A percentile compares a stretch with the other conserved stretches of the same genome.
Evolutionary conservation across 2,113 vertebrate species (phyloP).

Genomic region (Xenopus laevis): DNA sequence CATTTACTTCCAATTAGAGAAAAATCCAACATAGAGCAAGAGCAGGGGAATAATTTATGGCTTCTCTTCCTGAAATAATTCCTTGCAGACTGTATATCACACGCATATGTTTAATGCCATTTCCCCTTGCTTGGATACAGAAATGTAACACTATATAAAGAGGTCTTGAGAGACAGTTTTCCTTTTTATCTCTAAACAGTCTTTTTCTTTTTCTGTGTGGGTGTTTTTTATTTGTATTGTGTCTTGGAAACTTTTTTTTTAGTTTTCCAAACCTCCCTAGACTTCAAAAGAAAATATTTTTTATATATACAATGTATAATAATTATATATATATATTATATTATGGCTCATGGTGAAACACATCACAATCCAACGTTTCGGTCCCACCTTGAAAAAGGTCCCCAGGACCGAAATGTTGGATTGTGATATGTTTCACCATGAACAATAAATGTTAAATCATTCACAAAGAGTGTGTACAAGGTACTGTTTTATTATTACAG

Average conservation of each 20-base stretch:
- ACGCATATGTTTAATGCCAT: slow-evolving; percentile 11
- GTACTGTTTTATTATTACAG: too few species aligned
- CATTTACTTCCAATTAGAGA: slow-evolving; percentile 31
- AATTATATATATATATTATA: too few species aligned
- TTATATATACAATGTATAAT: too few species aligned
- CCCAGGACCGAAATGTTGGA: too few species aligned
- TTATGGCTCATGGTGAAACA: too few species aligned
- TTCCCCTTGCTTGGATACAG: slow-evolving; percentile 12
- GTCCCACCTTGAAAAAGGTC: too few species aligned
- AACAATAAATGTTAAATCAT: too few species aligned
- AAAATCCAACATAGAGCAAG: slow-evolving; percentile 2
- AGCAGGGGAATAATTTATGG: slow-evolving; percentile 31
- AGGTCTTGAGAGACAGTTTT: background rate
- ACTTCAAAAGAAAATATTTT: too few species aligned
- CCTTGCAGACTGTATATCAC: slow-evolving; percentile 25
- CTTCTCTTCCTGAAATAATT: slow-evolving; percentile 32
- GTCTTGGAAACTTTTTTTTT: background rate
- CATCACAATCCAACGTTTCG: too few species aligned
- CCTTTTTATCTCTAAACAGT: slow-evolving; percentile 16
- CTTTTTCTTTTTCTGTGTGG: background rate
- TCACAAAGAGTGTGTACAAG: too few species aligned
- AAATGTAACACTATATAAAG: slow-evolving; percentile 25
- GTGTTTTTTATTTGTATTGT: background rate
- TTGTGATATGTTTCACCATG: too few species aligned
- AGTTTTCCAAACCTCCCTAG: too few species aligned